A percentile compares a stretch with the other conserved stretches of the same genome.
phyloP scores from a whole-genome alignment of 2,888 invertebrate species.

The Macaria notata region DNA sequence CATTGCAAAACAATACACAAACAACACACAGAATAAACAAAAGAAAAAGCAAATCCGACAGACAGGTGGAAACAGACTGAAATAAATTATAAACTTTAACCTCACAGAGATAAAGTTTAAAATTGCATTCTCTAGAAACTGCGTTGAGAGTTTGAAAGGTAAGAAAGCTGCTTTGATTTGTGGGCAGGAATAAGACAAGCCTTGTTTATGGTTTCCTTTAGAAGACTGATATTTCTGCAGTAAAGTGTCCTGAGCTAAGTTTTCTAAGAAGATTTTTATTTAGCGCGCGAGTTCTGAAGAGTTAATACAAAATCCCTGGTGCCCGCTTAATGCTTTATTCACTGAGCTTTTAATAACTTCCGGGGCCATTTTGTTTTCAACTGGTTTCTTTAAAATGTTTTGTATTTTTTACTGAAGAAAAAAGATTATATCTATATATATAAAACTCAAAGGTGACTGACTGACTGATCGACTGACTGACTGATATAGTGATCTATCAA shows the following conservation, averaged over 20 bases:
- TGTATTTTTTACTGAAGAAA: no score
- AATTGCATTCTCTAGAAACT: constrained; percentile 15
- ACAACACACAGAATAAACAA: constrained; percentile 55
- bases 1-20: constrained; percentile 58
- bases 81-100: constrained; percentile 31
- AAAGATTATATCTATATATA: no score
- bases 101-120: constrained; percentile 18
- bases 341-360: constrained; percentile 1
- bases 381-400: no score
- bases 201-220: constrained; percentile 71
- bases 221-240: constrained; percentile 44
- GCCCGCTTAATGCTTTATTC: constrained; percentile 1
- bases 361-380: background rate
- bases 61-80: constrained; percentile 34
- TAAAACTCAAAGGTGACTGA: no score
- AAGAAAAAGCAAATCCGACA: constrained; percentile 47
- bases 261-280: constrained; percentile 24
- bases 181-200: constrained; percentile 58
- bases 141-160: constrained; percentile 44
- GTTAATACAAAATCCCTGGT: constrained; percentile 2
- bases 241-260: constrained; percentile 15
- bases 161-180: constrained; percentile 71
- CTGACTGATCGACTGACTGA: no score
- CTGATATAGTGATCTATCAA: no score
- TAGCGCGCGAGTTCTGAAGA: constrained; percentile 9